Evolutionary conservation across 2,797 vertebrate genomes (phyloP), one percentile per base, ranked within the genome.

Genomic region (Epinephelus coioides): DNA sequence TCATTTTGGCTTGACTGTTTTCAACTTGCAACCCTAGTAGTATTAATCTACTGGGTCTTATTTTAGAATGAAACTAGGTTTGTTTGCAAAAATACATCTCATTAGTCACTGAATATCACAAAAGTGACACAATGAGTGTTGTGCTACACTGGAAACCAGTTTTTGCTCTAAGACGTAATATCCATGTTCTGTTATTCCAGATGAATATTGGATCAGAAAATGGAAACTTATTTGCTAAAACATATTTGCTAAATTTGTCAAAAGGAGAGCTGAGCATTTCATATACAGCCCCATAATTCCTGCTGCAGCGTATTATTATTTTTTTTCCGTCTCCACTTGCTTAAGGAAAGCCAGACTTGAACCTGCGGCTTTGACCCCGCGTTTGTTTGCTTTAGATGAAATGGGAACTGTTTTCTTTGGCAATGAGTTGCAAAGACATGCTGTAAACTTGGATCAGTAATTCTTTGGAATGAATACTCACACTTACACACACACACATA

Each of bases 301-400:
- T 43, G 54, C 65, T 43, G 50, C 15, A 9, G 18, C 6, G 21
- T 53, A 4, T 47, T 54, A 9, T 30, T 30, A 34, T 44, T 51
- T 38, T 62, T 14, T 74, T 47, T 54, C 44, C 40, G 6, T 61
- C 17, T 59, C 19, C 53, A 11, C 47, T 76, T 65, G 47, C 19
- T 66, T 57, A 62, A 81, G 62, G 74, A 71, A 57, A 82, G 40
- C 61, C 78, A 70, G 43, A 78, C 75, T 68, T 63, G 40, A 85
- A 71, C 68, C 76, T 55, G 44, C 9, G 25, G 63, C 70, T 80
- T 46, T 74, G 63, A 76, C 63, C 54, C 53, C 9, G 53, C 6
- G 47, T 73, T 61, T 82, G 76, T 84, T 82, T 81, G 70, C 43
- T 57, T 76, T 62, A 64, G 46, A 65, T 72, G 55, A 74, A 84